Percentiles rank a stretch among this genome's conserved stretches.
phyloP scores from a whole-genome alignment of 2,888 invertebrate species.

The Blomia tropicalis region DNA sequence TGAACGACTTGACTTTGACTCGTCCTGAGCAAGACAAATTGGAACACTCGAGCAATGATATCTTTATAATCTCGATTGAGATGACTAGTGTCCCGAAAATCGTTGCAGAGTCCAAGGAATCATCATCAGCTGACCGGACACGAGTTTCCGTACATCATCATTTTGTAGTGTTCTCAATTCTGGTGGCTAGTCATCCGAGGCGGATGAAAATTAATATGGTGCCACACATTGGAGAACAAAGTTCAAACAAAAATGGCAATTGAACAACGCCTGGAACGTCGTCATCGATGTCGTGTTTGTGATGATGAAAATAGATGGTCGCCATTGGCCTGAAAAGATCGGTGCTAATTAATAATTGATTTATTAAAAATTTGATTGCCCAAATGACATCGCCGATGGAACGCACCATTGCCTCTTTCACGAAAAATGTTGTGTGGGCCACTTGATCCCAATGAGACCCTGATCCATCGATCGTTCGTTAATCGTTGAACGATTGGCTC shows the following conservation, averaged over 20 bases:
- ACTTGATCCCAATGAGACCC: too few relatives aligned
- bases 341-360: not conserved
- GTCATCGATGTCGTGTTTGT: too few relatives aligned
- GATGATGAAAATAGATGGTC: not conserved
- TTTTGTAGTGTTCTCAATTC: too few relatives aligned
- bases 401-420: too few relatives aligned
- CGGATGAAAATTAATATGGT: not conserved
- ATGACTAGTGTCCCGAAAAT: not conserved
- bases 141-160: not conserved
- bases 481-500: too few relatives aligned
- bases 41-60: constrained; percentile 5
- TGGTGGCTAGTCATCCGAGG: not conserved
- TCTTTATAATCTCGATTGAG: not conserved
- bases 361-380: not conserved
- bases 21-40: constrained; percentile 3
- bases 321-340: not conserved
- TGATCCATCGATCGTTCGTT: too few relatives aligned
- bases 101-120: not conserved
- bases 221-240: too few relatives aligned
- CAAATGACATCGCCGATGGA: too few relatives aligned
- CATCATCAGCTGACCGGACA: not conserved
- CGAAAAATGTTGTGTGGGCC: too few relatives aligned
- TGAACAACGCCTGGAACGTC: too few relatives aligned
- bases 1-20: not conserved
- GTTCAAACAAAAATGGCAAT: too few relatives aligned